Conservation (phyloP, 2,113 vertebrate species). For the Aphyosemion australe region DNA sequence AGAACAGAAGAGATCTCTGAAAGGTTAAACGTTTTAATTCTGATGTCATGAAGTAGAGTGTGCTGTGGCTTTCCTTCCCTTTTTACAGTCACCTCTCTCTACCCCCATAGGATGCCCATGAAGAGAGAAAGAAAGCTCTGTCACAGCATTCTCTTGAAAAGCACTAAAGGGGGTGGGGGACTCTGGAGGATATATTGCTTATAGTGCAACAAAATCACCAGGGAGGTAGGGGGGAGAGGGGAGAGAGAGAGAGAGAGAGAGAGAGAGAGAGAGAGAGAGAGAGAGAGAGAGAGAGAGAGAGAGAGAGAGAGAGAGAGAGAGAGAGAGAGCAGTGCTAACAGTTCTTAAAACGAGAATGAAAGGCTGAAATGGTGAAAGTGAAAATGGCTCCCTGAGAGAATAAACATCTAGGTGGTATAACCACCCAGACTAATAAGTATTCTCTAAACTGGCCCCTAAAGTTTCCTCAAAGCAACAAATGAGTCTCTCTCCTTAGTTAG, state of each 20-base stretch:
- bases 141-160: constrained; percentile 66
- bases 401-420: no score
- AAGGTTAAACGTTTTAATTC: constrained; percentile 47
- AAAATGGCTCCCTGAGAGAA: no score
- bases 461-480: no score
- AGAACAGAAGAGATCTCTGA: constrained; percentile 41
- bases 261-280: no score
- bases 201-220: constrained; percentile 46
- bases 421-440: no score
- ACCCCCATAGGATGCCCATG: constrained; percentile 13
- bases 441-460: no score
- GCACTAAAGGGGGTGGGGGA: constrained; percentile 50
- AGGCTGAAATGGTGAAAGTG: not conserved
- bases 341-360: constrained; percentile 5
- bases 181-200: constrained; percentile 56
- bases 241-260: no score
- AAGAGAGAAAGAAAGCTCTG: constrained; percentile 53
- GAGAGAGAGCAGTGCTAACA: not conserved
- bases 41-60: constrained; percentile 62
- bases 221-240: not conserved
- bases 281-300: no score
- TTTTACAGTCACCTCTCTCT: not conserved
- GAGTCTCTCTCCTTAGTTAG: no score
- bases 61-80: constrained; percentile 9
- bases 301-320: no score